These are phyloP conservation scores for Brachypodius melanocephalos DNA, from an alignment of 2,113 vertebrate genomes.

Conservation along the genomic window DNA sequence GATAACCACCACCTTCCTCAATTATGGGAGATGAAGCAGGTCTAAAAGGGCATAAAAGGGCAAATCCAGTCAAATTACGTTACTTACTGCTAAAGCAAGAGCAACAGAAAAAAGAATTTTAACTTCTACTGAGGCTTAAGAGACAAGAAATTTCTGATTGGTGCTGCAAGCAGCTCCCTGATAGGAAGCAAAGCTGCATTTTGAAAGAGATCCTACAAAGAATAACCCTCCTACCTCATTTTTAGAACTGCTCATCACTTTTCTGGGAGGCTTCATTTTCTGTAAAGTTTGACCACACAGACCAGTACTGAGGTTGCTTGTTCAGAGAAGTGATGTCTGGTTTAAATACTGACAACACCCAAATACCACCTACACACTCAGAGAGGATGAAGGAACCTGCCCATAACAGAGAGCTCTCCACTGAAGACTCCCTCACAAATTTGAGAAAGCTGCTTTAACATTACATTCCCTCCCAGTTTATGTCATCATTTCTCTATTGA, in stretches of 20 bases:
- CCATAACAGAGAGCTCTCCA: neutral
- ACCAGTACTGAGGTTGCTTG: conserved; percentile 53
- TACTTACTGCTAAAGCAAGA: neutral
- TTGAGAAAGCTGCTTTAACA: neutral
- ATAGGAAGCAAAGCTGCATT: conserved; percentile 44
- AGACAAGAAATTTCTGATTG: conserved; percentile 18
- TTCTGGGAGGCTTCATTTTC: conserved; percentile 62
- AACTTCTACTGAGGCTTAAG: neutral
- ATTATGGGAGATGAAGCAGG: neutral
- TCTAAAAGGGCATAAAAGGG: neutral
- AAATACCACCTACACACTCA: neutral
- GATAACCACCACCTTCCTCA: conserved; percentile 41
- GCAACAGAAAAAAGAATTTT: neutral
- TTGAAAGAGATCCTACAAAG: conserved; percentile 45
- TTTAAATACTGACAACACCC: conserved; percentile 26
- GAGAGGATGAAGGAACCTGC: neutral
- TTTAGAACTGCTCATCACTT: conserved; percentile 64
- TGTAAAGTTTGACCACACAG: conserved; percentile 67
- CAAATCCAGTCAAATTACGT: neutral
- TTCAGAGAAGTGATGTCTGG: conserved; percentile 24
- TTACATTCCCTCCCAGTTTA: neutral
- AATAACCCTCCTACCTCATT: conserved; percentile 61
- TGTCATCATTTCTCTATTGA: neutral
- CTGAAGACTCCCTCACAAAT: neutral
- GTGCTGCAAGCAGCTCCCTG: conserved; percentile 24